Percentiles rank a stretch among this genome's conserved stretches.
Conservation (phyloP, 2,888 invertebrate genomes). For the Disparrhopalites patrizii region DNA sequence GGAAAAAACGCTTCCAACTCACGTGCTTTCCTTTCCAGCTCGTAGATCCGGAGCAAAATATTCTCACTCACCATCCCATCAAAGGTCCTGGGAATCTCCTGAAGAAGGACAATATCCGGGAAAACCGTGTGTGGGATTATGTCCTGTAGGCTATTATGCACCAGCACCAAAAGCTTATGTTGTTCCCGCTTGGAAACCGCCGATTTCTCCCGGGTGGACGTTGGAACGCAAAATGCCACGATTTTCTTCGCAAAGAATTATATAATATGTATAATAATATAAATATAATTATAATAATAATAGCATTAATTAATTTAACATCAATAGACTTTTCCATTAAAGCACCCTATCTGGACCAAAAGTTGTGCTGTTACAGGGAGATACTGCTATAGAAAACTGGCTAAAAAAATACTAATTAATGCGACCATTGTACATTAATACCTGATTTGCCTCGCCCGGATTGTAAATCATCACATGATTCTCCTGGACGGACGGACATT, state of each 20-base stretch:
- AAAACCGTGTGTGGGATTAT: background rate
- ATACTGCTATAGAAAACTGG: too few species aligned
- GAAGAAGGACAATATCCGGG: background rate
- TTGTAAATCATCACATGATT: background rate
- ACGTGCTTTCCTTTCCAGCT: background rate
- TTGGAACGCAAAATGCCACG: conserved; percentile 1
- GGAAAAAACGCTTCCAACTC: background rate
- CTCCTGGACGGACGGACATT: background rate
- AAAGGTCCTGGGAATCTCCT: background rate
- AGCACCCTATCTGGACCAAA: too few species aligned
- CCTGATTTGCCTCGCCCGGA: background rate
- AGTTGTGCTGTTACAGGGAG: too few species aligned
- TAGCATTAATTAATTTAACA: too few species aligned
- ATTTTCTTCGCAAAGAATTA: background rate
- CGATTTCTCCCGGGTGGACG: too few species aligned
- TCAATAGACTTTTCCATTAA: too few species aligned
- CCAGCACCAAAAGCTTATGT: background rate
- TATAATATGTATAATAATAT: background rate
- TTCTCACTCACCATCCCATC: background rate
- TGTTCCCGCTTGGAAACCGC: background rate
- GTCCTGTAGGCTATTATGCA: background rate
- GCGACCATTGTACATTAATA: too few species aligned
- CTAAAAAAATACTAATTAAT: too few species aligned
- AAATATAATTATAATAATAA: too few species aligned
- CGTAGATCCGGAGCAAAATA: background rate